phyloP scores from a whole-genome alignment of 2,888 invertebrate species.

The Brachyopa scutellaris region DNA sequence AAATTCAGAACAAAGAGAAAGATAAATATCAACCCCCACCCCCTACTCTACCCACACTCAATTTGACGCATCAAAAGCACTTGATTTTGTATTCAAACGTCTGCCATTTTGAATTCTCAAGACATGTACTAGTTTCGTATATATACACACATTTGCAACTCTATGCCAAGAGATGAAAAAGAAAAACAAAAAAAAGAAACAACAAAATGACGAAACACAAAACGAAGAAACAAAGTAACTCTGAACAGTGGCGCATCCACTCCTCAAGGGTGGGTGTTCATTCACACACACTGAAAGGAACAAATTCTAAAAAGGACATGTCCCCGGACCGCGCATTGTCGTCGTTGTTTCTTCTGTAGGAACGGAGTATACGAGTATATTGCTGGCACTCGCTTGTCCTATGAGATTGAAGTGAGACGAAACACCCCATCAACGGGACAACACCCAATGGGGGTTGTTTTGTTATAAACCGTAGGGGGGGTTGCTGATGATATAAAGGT shows the following conservation, averaged over 20 bases:
- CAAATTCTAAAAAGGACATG: conserved; percentile 45
- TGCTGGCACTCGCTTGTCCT: conserved; percentile 42
- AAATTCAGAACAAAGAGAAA: too few species aligned
- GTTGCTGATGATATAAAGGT: conserved; percentile 40
- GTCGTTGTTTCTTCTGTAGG: conserved; percentile 24
- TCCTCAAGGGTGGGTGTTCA: conserved; percentile 34
- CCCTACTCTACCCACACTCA: background rate
- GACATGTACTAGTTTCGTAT: too few species aligned
- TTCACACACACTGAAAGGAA: conserved; percentile 13
- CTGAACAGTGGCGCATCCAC: conserved; percentile 62
- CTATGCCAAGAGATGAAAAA: conserved; percentile 19
- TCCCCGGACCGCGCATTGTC: conserved; percentile 19
- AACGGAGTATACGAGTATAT: too few species aligned
- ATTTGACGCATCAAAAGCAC: conserved; percentile 48
- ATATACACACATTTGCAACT: conserved; percentile 14
- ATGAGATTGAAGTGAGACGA: conserved; percentile 70
- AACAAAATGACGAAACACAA: conserved; percentile 23
- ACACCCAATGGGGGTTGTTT: conserved; percentile 47
- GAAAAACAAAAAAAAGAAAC: conserved; percentile 14
- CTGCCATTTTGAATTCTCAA: conserved; percentile 71
- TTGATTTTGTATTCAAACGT: conserved; percentile 44
- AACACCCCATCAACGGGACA: conserved; percentile 58
- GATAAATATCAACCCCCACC: conserved; percentile 11
- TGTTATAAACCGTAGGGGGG: conserved; percentile 11
- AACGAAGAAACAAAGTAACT: conserved; percentile 57